Conservation (phyloP, 1,140 invertebrate genomes). For the Trypoxylus dichotomus region DNA sequence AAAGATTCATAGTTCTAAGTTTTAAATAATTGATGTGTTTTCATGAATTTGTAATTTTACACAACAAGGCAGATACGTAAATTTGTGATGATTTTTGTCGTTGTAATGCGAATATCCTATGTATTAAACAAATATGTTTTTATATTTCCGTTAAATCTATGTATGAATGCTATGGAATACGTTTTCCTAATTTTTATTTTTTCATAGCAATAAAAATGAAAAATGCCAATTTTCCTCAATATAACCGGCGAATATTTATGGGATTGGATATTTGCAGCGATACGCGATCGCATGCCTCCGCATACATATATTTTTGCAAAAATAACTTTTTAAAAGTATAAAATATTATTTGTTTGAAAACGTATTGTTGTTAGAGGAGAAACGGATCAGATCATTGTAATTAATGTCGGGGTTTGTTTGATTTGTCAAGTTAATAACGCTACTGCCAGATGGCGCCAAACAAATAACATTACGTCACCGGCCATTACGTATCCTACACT, state of each 20-base stretch:
- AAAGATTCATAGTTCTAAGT: too few species aligned
- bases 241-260: slow-evolving; percentile 5
- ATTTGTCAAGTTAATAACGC: slow-evolving; percentile 55
- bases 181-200: slow-evolving; percentile 1
- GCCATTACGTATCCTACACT: slow-evolving; percentile 46
- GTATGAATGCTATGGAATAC: not conserved
- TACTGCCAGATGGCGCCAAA: slow-evolving; percentile 53
- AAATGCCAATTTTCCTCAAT: slow-evolving; percentile 21
- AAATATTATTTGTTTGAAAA: slow-evolving; percentile 30
- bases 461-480: slow-evolving; percentile 55
- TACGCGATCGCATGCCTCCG: not conserved
- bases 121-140: not conserved
- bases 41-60: too few species aligned
- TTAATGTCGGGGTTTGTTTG: slow-evolving; percentile 54
- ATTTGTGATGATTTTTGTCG: too few species aligned
- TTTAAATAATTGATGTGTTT: too few species aligned
- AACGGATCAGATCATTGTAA: slow-evolving; percentile 46
- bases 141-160: not conserved
- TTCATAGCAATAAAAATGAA: slow-evolving; percentile 17
- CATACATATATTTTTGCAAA: slow-evolving; percentile 8
- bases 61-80: too few species aligned
- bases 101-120: not conserved
- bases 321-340: slow-evolving; percentile 28
- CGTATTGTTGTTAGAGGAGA: slow-evolving; percentile 5
- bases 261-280: not conserved